Percentiles rank a stretch among this genome's conserved stretches.
phyloP scores from a whole-genome alignment of 2,888 invertebrate genomes.

The Pristionchus arcanus region DNA sequence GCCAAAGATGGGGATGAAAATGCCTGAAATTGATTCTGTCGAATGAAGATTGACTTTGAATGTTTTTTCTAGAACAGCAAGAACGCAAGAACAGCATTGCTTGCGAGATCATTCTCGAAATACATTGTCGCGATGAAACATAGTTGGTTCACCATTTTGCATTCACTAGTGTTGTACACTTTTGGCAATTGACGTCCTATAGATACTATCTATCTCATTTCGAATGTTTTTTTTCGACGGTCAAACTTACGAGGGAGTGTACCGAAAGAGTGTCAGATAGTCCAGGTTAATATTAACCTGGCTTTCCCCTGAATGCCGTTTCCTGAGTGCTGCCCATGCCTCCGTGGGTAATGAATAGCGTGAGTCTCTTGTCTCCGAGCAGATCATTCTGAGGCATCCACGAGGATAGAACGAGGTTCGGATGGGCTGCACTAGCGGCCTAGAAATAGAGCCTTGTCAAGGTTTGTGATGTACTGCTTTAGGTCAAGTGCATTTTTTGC shows the following conservation, averaged over 20 bases:
- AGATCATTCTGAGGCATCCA: constrained; percentile 44
- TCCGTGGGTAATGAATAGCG: constrained; percentile 30
- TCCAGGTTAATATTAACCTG: constrained; percentile 15
- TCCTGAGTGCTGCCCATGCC: constrained; percentile 45
- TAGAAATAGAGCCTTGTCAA: too few relatives aligned
- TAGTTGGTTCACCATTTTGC: neutral
- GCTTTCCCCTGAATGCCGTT: constrained; percentile 3
- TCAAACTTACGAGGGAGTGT: too few relatives aligned
- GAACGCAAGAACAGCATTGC: neutral
- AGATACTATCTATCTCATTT: too few relatives aligned
- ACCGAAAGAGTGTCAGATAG: neutral
- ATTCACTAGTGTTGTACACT: too few relatives aligned
- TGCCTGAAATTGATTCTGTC: neutral
- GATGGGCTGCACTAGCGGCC: neutral
- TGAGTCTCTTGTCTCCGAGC: neutral
- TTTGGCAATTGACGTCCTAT: too few relatives aligned
- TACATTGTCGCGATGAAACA: neutral
- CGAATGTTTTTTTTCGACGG: too few relatives aligned
- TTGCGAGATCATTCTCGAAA: neutral
- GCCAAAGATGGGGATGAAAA: constrained; percentile 26
- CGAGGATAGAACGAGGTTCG: neutral
- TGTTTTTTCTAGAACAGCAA: neutral
- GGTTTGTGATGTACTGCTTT: too few relatives aligned
- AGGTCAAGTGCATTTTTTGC: neutral
- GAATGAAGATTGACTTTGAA: neutral